Base-by-base conservation (phyloP, 2,888 invertebrate genomes). In the Stenotaenia linearis region DNA sequence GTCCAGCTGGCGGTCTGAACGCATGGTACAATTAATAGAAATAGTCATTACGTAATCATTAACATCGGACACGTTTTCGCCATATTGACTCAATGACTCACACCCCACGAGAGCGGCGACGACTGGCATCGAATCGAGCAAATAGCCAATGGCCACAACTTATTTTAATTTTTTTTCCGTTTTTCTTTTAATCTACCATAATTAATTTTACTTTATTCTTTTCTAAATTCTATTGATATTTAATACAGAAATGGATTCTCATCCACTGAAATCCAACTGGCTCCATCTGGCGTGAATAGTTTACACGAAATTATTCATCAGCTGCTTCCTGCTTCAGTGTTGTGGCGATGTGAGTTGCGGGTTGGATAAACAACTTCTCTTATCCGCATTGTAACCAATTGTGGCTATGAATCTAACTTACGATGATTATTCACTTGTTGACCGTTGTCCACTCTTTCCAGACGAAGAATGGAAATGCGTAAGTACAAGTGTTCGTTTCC, bases 391-490 rank as follows among this genome's bases (percentile, higher is more conserved):
- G 69, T 10, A 28, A 28, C 69, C 15, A 69, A 25, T 69, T 10
- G 12, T 28, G 69, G 69, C 69, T 69, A 69, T 69, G 69, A 69
- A 69, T 69, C 28, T 28, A 69, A 69, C 69, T 69, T 25, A 25
- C 15, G 69, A 23, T 69, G 25, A 69, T 69, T 28, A 69, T 69
- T 69, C 69, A 28, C 25, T 69, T 10, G 10, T 69, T 69, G 69
- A 69, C 28, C 69, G 69, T 28, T 69, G 69, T 28, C 69, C 69
- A 28, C 69, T 69, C 69, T 69, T 69, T 69, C 69, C 69, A 28
- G 69, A 69, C 69, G 69, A 69, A 25, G 69, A 69, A 69, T 69
- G 69, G 69, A 69, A 69, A 69, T 69, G 69, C 69, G 69, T 69
- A 69, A 69, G 69, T 69, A 69, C 25, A 10, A 69, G 7, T 69